A percentile compares a stretch with the other conserved stretches of the same genome.
Evolutionary conservation across 2,113 vertebrate genomes (phyloP).

Genomic region (Pelodiscus sinensis): DNA sequence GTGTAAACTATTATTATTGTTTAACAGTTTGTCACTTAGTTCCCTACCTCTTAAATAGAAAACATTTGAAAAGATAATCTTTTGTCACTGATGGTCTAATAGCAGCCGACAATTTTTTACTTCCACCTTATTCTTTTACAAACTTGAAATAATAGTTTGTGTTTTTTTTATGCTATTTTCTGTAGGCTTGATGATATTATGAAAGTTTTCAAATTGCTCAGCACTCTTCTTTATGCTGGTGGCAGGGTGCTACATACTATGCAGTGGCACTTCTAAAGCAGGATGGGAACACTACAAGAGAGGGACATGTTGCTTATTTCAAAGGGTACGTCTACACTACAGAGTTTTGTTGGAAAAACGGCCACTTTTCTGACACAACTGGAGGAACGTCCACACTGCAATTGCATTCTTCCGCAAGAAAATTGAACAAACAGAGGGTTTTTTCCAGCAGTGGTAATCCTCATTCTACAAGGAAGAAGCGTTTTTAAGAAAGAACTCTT

Average conservation of each 20-base stretch:
- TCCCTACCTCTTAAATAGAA: neutral
- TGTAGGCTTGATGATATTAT: neutral
- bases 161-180: neutral
- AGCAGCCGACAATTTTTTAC: neutral
- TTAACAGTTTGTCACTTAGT: neutral
- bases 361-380: too few relatives aligned
- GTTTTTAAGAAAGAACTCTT: too few relatives aligned
- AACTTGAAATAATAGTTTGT: neutral
- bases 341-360: too few relatives aligned
- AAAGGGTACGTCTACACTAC: neutral
- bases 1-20: too few relatives aligned
- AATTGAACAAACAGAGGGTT: too few relatives aligned
- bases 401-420: too few relatives aligned
- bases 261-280: neutral
- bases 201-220: neutral
- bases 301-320: neutral
- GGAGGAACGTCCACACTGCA: too few relatives aligned
- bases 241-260: neutral
- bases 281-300: constrained; percentile 6
- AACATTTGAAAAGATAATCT: neutral
- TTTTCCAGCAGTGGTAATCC: too few relatives aligned
- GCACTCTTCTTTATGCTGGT: neutral
- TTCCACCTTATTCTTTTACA: neutral
- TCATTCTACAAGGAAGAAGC: too few relatives aligned
- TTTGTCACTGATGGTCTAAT: neutral